Evolutionary conservation across 2,113 vertebrate genomes (phyloP).

Genomic region (Clarias macrocephalus): DNA sequence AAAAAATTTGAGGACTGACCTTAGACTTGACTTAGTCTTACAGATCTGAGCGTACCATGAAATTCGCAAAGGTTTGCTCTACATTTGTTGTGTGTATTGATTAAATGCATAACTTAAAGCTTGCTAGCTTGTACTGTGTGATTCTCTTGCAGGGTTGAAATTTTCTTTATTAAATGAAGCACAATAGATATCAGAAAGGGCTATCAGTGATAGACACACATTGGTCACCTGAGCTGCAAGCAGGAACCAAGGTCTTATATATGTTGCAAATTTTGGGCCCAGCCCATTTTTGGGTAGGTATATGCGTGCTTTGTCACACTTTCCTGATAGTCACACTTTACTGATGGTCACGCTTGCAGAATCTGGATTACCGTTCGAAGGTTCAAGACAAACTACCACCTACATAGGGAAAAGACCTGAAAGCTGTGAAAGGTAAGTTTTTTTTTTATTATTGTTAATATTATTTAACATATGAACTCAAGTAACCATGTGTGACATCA

Average conservation of each 20-base stretch:
- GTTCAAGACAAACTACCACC: slow-evolving; percentile 3
- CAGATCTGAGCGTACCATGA: neutral
- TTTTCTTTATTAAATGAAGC: neutral
- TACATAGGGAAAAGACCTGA: slow-evolving; percentile 10
- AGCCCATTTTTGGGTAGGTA: slow-evolving; percentile 57
- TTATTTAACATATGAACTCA: neutral
- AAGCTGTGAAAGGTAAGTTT: slow-evolving; percentile 37
- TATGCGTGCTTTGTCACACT: slow-evolving; percentile 25
- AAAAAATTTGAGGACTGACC: neutral
- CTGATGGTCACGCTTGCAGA: slow-evolving; percentile 21
- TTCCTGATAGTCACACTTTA: slow-evolving; percentile 12
- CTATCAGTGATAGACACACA: slow-evolving; percentile 1
- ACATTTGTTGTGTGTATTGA: neutral
- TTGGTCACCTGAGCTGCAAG: neutral
- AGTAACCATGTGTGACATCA: neutral
- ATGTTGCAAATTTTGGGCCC: slow-evolving; percentile 44
- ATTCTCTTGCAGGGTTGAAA: slow-evolving; percentile 5
- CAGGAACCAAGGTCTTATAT: neutral
- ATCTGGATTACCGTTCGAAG: slow-evolving; percentile 42
- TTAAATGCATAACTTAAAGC: slow-evolving; percentile 16
- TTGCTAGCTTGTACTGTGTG: slow-evolving; percentile 5
- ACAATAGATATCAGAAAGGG: slow-evolving; percentile 21
- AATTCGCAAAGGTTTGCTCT: neutral
- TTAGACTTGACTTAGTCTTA: neutral
- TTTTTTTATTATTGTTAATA: neutral